Evolutionary conservation across 2,797 vertebrate genomes (phyloP).

Genomic region (Otolemur crassicaudatus): DNA sequence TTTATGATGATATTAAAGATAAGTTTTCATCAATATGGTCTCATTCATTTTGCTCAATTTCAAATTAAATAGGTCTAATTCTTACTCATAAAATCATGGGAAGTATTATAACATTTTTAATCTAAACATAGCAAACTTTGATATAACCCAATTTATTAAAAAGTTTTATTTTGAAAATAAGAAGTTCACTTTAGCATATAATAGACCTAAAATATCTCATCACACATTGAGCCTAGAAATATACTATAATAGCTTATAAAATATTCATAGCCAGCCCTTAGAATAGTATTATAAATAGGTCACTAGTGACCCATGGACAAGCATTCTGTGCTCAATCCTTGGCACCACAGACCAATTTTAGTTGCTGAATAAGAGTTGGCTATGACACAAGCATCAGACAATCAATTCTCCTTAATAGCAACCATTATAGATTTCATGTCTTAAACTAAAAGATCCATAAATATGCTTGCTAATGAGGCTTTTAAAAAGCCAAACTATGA

Average conservation of each 20-base stretch:
- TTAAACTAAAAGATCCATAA: constrained; percentile 45
- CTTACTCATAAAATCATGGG: neutral
- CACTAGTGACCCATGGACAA: neutral
- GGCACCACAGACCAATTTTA: neutral
- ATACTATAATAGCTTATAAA: neutral
- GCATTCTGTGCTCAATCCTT: neutral
- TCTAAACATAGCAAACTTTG: neutral
- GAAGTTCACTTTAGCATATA: neutral
- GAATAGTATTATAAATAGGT: constrained; percentile 55
- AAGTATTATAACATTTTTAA: neutral
- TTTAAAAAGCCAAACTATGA: neutral
- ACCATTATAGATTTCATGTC: constrained; percentile 31
- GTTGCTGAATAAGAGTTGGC: constrained; percentile 62
- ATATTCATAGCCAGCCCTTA: constrained; percentile 18
- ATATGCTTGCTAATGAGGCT: constrained; percentile 51
- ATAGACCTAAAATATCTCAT: constrained; percentile 21
- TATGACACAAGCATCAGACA: constrained; percentile 38
- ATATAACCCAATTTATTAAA: neutral
- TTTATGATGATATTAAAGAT: neutral
- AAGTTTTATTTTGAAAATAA: constrained; percentile 4
- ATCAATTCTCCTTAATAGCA: constrained; percentile 68
- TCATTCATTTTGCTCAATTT: neutral
- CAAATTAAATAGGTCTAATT: neutral
- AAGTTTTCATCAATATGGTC: neutral
- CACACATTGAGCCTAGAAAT: neutral